These are phyloP conservation scores for Leptothorax acervorum DNA, from an alignment of 2,888 invertebrate species.

Conservation along the genomic window DNA sequence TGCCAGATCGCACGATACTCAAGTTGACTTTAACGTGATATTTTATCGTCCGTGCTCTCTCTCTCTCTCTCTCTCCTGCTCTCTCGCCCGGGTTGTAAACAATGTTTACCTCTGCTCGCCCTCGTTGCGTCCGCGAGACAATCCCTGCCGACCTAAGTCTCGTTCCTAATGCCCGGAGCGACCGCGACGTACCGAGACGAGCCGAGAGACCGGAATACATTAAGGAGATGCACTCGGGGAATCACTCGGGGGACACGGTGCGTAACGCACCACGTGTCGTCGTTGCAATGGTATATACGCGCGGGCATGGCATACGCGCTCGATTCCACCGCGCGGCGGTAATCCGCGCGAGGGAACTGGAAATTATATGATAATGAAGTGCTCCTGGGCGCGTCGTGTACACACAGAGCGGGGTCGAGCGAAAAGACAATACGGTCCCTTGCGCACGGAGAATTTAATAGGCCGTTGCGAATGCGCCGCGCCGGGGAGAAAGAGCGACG, in stretches of 20 bases:
- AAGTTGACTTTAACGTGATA: slow-evolving; percentile 57
- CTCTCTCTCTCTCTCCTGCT: neutral
- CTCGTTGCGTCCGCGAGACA: slow-evolving; percentile 68
- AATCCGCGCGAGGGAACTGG: slow-evolving; percentile 73
- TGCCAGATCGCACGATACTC: slow-evolving; percentile 62
- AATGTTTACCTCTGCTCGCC: slow-evolving; percentile 66
- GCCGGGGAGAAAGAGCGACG: slow-evolving; percentile 12
- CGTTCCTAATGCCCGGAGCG: slow-evolving; percentile 71
- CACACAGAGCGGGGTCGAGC: slow-evolving; percentile 63
- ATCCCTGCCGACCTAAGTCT: slow-evolving; percentile 71
- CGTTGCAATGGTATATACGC: neutral
- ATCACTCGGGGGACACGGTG: slow-evolving; percentile 41
- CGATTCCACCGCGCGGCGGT: slow-evolving; percentile 67
- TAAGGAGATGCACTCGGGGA: slow-evolving; percentile 66
- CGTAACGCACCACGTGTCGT: slow-evolving; percentile 55
- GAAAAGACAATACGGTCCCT: slow-evolving; percentile 80
- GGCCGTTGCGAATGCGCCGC: slow-evolving; percentile 60
- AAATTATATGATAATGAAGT: slow-evolving; percentile 77
- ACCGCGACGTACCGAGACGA: slow-evolving; percentile 69
- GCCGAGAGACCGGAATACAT: slow-evolving; percentile 68
- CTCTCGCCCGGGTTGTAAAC: slow-evolving; percentile 63
- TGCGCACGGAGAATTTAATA: slow-evolving; percentile 71
- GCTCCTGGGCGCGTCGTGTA: slow-evolving; percentile 69
- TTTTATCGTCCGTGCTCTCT: slow-evolving; percentile 49
- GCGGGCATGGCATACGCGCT: slow-evolving; percentile 32